Conservation (phyloP, 2,888 invertebrate genomes). For the Acronicta aceris region DNA sequence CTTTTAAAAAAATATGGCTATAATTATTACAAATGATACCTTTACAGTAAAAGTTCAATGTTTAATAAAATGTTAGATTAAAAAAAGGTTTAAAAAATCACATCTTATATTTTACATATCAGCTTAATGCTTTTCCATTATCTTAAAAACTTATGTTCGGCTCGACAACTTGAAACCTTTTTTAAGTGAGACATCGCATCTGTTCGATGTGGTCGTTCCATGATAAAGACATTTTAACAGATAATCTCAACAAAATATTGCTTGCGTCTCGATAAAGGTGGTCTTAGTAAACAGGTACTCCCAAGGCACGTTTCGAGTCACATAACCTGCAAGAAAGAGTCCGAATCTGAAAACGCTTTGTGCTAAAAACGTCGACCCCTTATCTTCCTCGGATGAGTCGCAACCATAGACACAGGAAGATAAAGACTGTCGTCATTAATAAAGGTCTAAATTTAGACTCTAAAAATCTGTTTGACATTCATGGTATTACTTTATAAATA, state of each 20-base stretch:
- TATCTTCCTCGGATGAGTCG: constrained; percentile 84
- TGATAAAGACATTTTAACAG: constrained; percentile 79
- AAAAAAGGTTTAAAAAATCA: constrained; percentile 18
- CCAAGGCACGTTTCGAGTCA: constrained; percentile 83
- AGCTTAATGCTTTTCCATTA: constrained; percentile 57
- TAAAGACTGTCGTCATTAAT: constrained; percentile 55
- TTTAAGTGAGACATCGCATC: constrained; percentile 82
- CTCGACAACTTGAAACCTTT: constrained; percentile 72
- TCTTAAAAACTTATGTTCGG: constrained; percentile 63
- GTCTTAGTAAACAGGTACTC: constrained; percentile 81
- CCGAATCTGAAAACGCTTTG: constrained; percentile 87
- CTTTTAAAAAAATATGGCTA: background rate
- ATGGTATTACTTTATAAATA: constrained; percentile 30
- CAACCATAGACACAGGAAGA: constrained; percentile 78
- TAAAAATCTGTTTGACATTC: constrained; percentile 48
- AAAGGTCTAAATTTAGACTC: constrained; percentile 23
- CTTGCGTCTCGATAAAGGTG: constrained; percentile 79
- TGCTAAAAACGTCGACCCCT: constrained; percentile 88
- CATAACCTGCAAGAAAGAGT: constrained; percentile 84
- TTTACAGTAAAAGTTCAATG: background rate
- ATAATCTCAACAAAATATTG: constrained; percentile 85
- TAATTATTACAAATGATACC: background rate
- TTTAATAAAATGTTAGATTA: constrained; percentile 17
- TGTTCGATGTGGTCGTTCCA: constrained; percentile 73
- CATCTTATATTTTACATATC: constrained; percentile 38